A percentile compares a stretch with the other conserved stretches of the same genome.
These are phyloP conservation scores for Drosophila kambysellisi DNA, from an alignment of 2,888 invertebrate species.

Conservation along the genomic window DNA sequence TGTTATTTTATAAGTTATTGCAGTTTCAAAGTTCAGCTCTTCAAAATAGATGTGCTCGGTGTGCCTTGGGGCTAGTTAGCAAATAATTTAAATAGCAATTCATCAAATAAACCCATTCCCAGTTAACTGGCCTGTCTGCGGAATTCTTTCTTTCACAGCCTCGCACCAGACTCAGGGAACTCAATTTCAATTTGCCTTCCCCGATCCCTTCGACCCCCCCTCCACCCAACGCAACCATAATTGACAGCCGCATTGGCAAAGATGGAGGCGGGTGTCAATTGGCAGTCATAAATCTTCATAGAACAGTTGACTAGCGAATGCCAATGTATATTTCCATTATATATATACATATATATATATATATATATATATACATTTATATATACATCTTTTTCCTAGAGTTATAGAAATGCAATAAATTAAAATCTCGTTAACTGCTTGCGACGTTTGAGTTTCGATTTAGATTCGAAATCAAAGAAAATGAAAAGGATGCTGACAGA, in stretches of 20 bases:
- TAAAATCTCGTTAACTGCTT: constrained; percentile 75
- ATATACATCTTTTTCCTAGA: constrained; percentile 32
- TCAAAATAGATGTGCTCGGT: constrained; percentile 6
- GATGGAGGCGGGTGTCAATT: constrained; percentile 74
- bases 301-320: constrained; percentile 73
- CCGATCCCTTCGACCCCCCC: constrained; percentile 2
- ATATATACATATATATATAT: constrained; percentile 62
- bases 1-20: neutral
- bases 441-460: constrained; percentile 65
- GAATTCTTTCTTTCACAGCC: constrained; percentile 9
- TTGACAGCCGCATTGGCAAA: constrained; percentile 49
- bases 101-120: constrained; percentile 52
- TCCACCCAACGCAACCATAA: constrained; percentile 11
- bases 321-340: constrained; percentile 75
- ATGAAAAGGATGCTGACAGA: constrained; percentile 34
- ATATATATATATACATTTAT: constrained; percentile 44
- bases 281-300: constrained; percentile 78
- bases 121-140: constrained; percentile 11
- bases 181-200: constrained; percentile 55
- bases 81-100: constrained; percentile 44
- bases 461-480: constrained; percentile 46
- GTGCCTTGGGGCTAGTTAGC: constrained; percentile 13
- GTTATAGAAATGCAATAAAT: constrained; percentile 73
- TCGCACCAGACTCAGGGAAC: constrained; percentile 33
- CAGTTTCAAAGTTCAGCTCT: constrained; percentile 5